phyloP scores from a whole-genome alignment of 2,797 vertebrate species.

The Chromobotia macracanthus region DNA sequence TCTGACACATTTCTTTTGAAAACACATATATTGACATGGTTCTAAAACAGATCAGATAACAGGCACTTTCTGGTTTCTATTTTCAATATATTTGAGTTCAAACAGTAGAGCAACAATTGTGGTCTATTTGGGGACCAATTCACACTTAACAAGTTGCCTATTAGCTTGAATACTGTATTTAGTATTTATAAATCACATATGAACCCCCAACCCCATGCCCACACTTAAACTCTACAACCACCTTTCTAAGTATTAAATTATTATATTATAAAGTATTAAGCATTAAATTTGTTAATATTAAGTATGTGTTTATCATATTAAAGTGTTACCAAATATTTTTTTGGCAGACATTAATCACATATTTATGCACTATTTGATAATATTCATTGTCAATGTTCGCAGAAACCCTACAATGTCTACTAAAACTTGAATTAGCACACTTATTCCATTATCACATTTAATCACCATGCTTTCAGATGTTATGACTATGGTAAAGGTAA shows the following conservation, averaged over 20 bases:
- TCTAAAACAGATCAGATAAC: too few species aligned
- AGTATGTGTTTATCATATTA: too few species aligned
- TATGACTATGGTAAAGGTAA: conserved; percentile 27
- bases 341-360: neutral
- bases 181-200: neutral
- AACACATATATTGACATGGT: neutral
- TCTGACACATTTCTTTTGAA: neutral
- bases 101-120: neutral
- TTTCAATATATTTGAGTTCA: neutral
- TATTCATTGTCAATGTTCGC: neutral
- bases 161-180: neutral
- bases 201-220: too few species aligned
- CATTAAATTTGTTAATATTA: too few species aligned
- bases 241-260: too few species aligned
- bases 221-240: too few species aligned
- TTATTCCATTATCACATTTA: neutral
- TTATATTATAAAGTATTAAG: too few species aligned
- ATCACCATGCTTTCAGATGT: conserved; percentile 1
- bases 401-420: neutral
- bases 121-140: too few species aligned
- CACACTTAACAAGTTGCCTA: too few species aligned
- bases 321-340: neutral
- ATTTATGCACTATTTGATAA: neutral
- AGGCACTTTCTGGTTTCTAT: too few species aligned
- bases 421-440: neutral